Conservation (phyloP, 2,113 vertebrate species). For the Geococcyx californianus region DNA sequence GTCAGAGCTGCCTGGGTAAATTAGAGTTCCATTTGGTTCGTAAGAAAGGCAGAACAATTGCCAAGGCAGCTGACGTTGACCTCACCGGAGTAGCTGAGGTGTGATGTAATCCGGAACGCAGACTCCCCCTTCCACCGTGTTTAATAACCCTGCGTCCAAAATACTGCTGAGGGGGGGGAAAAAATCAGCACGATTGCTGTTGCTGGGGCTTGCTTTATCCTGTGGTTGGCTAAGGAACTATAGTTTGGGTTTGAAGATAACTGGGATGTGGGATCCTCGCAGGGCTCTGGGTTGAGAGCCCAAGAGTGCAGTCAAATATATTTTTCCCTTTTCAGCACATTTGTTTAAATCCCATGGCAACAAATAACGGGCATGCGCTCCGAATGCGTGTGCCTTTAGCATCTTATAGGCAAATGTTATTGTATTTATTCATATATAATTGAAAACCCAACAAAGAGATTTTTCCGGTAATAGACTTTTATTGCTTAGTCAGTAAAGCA, state of each 20-base stretch:
- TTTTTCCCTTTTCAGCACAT: background rate
- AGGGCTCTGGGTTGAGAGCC: background rate
- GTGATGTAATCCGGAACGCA: background rate
- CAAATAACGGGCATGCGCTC: background rate
- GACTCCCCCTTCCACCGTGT: background rate
- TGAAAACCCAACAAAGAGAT: background rate
- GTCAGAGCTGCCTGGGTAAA: background rate
- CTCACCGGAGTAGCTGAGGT: background rate
- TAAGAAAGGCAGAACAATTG: background rate
- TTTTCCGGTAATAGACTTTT: background rate
- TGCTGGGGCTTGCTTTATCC: background rate
- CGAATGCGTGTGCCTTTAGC: background rate
- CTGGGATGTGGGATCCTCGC: background rate
- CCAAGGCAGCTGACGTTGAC: background rate
- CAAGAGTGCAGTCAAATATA: background rate
- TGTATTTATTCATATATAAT: background rate
- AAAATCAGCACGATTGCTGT: background rate
- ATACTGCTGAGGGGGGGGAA: background rate
- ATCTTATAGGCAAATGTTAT: background rate
- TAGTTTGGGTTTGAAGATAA: background rate
- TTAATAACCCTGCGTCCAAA: background rate
- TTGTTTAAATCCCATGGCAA: background rate
- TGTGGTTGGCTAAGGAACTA: background rate
- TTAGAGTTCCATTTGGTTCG: background rate
- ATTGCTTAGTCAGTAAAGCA: slow-evolving; percentile 1